These are phyloP conservation scores for Pinna nobilis DNA, from an alignment of 1,140 invertebrate species.

Conservation along the genomic window DNA sequence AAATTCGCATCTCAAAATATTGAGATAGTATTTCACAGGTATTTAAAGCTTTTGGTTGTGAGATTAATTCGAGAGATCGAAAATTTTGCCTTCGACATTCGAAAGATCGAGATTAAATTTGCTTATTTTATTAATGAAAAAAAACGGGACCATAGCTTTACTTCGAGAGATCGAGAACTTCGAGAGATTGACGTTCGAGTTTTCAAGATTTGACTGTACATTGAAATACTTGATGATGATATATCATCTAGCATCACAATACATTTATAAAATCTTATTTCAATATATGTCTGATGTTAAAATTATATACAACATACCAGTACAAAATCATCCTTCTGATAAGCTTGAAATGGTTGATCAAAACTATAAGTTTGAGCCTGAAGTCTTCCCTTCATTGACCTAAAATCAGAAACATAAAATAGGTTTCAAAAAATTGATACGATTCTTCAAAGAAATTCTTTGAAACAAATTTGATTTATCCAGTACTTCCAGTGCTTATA, in stretches of 20 bases:
- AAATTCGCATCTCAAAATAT: too few relatives aligned
- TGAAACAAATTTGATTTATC: background rate
- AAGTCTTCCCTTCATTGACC: slow-evolving; percentile 69
- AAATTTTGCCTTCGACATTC: too few relatives aligned
- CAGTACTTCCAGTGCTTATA: background rate
- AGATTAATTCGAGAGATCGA: too few relatives aligned
- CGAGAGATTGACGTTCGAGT: too few relatives aligned
- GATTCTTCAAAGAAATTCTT: background rate
- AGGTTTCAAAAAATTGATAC: background rate
- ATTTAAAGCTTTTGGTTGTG: too few relatives aligned
- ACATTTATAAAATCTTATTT: background rate
- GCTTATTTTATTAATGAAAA: too few relatives aligned
- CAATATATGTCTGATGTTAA: background rate
- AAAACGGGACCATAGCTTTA: too few relatives aligned
- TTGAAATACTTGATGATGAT: background rate
- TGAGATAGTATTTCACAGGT: too few relatives aligned
- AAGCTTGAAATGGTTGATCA: slow-evolving; percentile 71
- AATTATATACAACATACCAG: slow-evolving; percentile 54
- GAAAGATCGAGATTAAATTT: too few relatives aligned
- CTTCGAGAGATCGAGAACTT: too few relatives aligned
- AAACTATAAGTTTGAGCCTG: slow-evolving; percentile 67
- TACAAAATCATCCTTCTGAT: slow-evolving; percentile 70
- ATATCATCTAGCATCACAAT: background rate
- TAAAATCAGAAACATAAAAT: slow-evolving; percentile 32
- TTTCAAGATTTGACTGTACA: too few relatives aligned